Evolutionary conservation across 2,888 invertebrate genomes (phyloP).

Genomic region (Pammene aurita): DNA sequence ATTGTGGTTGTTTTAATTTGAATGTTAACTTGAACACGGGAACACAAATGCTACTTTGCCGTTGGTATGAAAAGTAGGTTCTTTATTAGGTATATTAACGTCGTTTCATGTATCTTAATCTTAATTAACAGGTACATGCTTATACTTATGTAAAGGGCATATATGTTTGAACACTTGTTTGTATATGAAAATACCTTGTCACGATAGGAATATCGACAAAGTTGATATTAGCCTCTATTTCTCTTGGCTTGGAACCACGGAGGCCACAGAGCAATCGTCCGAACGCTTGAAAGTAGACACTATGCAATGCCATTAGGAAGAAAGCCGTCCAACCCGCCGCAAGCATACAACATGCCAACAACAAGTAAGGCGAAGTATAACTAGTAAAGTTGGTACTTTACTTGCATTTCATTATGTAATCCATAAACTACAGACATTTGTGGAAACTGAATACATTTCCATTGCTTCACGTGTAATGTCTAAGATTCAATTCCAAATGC

Average conservation of each 20-base stretch:
- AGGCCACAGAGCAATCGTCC: neutral
- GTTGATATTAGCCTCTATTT: slow-evolving; percentile 6
- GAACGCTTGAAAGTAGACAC: slow-evolving; percentile 25
- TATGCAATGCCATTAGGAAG: slow-evolving; percentile 31
- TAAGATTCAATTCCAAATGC: slow-evolving; percentile 4
- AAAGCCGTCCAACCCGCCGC: slow-evolving; percentile 27
- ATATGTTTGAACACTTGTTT: too few species aligned
- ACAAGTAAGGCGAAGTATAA: slow-evolving; percentile 12
- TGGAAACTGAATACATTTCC: slow-evolving; percentile 10
- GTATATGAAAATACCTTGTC: neutral
- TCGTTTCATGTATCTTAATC: too few species aligned
- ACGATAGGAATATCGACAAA: neutral
- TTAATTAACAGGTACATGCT: too few species aligned
- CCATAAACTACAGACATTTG: slow-evolving; percentile 26
- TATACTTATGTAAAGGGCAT: too few species aligned
- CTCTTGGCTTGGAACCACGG: neutral
- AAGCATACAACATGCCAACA: slow-evolving; percentile 18
- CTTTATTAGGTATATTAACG: too few species aligned
- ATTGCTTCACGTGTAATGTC: neutral
- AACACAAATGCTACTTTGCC: neutral
- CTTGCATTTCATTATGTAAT: slow-evolving; percentile 30
- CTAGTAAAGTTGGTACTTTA: slow-evolving; percentile 33
- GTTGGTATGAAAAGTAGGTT: neutral
- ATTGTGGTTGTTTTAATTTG: neutral
- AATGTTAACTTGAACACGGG: too few species aligned